phyloP scores from a whole-genome alignment of 2,113 vertebrate species.

The Daphoenositta chrysoptera region DNA sequence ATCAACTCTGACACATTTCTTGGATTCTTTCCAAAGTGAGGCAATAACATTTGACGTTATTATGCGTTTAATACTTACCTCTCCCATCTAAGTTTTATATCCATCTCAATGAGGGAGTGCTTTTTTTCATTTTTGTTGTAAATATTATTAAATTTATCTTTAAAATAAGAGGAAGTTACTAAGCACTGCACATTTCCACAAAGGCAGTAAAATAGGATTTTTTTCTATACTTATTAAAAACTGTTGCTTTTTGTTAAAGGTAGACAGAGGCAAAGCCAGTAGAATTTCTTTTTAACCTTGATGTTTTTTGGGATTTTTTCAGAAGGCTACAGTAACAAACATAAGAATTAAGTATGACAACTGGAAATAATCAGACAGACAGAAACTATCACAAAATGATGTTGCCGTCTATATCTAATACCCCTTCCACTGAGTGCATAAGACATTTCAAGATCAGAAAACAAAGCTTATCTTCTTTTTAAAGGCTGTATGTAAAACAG shows the following conservation, averaged over 20 bases:
- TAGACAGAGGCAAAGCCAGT: neutral
- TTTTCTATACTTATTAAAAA: neutral
- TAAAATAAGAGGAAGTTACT: neutral
- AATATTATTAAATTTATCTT: neutral
- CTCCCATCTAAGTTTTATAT: neutral
- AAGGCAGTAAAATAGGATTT: neutral
- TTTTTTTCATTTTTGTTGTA: neutral
- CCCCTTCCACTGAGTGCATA: neutral
- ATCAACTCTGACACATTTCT: neutral
- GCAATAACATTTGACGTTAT: neutral
- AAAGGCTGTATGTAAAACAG: conserved; percentile 10
- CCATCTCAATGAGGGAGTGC: neutral
- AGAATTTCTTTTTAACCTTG: neutral
- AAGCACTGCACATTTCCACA: neutral
- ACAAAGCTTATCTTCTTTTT: conserved; percentile 28
- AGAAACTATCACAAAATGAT: conserved; percentile 24
- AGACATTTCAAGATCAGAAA: conserved; percentile 24
- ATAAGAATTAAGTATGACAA: neutral
- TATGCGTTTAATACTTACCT: neutral
- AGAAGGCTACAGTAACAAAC: neutral
- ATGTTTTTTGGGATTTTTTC: neutral
- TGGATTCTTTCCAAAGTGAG: neutral
- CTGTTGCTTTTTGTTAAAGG: neutral
- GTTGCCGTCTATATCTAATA: neutral
- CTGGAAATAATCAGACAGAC: conserved; percentile 30